Conservation (phyloP, 1,140 invertebrate species). For the Pteromalus puparum region DNA sequence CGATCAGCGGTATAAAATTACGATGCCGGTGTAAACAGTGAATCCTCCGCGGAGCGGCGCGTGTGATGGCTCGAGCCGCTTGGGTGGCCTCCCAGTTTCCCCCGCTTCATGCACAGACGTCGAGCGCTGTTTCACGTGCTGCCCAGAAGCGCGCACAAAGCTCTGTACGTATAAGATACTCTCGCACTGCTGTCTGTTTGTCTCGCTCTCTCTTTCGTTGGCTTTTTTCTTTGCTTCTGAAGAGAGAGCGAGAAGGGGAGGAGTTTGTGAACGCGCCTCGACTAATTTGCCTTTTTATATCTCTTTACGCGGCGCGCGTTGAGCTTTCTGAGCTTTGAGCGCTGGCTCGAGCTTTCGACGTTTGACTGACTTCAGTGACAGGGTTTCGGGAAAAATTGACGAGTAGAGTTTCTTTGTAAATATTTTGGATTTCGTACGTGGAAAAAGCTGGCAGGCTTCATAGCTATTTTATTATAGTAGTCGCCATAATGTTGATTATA, state of each 20-base stretch:
- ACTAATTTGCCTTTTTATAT: constrained; percentile 4
- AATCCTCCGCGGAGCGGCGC: constrained; percentile 24
- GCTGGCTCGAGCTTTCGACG: not conserved
- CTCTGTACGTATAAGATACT: not conserved
- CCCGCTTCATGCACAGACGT: not conserved
- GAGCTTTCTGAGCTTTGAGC: not conserved
- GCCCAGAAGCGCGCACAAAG: constrained; percentile 38
- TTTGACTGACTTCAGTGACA: not conserved
- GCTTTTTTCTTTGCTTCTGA: not conserved
- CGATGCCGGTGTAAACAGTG: constrained; percentile 40
- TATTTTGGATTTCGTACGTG: not conserved
- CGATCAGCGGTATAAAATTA: constrained; percentile 49
- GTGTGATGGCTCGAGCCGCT: constrained; percentile 28
- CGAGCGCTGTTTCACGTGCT: constrained; percentile 31
- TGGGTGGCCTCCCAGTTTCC: constrained; percentile 32
- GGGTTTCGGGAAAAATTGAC: not conserved
- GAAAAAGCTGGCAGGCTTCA: not conserved
- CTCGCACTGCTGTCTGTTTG: not conserved
- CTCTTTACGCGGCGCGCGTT: not conserved
- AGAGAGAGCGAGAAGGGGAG: not conserved
- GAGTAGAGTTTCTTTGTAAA: not conserved
- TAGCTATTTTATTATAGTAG: too few relatives aligned
- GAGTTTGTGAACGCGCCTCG: not conserved
- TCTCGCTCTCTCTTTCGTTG: not conserved
- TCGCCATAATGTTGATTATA: too few relatives aligned